Percentiles rank a stretch among this genome's conserved stretches.
phyloP scores from a whole-genome alignment of 2,888 invertebrate genomes.

The Empis livida region DNA sequence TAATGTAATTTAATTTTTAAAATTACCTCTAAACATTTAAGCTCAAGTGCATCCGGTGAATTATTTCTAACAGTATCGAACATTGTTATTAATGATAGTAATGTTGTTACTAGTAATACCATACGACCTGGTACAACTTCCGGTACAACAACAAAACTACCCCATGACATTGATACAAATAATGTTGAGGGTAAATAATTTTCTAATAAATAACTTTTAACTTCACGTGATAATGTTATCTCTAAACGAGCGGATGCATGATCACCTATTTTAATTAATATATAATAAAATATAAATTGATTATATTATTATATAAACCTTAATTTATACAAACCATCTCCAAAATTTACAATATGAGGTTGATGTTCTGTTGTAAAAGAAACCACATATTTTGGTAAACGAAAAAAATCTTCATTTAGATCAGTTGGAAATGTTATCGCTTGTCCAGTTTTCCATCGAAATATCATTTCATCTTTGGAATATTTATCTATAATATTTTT shows the following conservation, averaged over 20 bases:
- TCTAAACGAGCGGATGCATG: constrained; percentile 47
- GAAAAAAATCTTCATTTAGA: constrained; percentile 41
- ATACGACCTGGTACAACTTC: constrained; percentile 52
- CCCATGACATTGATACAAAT: constrained; percentile 54
- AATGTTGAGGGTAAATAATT: constrained; percentile 50
- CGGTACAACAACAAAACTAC: constrained; percentile 51
- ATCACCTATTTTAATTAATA: constrained; percentile 35
- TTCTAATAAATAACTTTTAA: constrained; percentile 47
- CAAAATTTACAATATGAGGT: constrained; percentile 47
- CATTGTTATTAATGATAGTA: constrained; percentile 51
- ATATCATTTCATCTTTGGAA: constrained; percentile 45
- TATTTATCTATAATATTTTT: constrained; percentile 42
- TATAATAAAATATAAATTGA: not conserved
- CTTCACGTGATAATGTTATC: constrained; percentile 46
- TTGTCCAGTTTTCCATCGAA: constrained; percentile 46
- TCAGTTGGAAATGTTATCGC: constrained; percentile 40
- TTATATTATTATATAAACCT: no score
- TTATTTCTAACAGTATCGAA: constrained; percentile 53
- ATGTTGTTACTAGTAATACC: constrained; percentile 46
- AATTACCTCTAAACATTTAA: constrained; percentile 45
- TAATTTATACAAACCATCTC: constrained; percentile 43
- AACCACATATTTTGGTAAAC: constrained; percentile 51
- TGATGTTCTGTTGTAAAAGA: constrained; percentile 47
- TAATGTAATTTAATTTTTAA: not conserved
- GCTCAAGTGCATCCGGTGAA: constrained; percentile 48